These are phyloP conservation scores for Bombylius discolor DNA, from an alignment of 2,888 invertebrate species.

Conservation along the genomic window DNA sequence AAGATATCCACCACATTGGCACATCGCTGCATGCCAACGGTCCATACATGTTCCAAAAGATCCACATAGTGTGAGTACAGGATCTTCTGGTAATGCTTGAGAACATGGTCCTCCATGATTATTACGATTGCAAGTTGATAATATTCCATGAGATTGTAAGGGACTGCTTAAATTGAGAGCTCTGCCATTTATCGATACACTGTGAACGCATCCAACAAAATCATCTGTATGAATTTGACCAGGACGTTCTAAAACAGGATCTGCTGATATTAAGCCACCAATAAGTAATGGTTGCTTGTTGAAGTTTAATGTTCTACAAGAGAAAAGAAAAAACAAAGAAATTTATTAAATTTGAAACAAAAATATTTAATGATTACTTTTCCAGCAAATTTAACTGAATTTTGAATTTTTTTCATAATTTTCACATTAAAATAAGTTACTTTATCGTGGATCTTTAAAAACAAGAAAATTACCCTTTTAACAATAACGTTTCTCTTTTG, in stretches of 20 bases:
- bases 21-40: conserved; percentile 66
- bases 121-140: conserved; percentile 61
- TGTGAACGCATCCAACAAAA: conserved; percentile 86
- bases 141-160: conserved; percentile 55
- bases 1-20: conserved; percentile 53
- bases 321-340: conserved; percentile 5
- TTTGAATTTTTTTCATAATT: no score
- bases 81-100: conserved; percentile 28
- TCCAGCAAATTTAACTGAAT: no score
- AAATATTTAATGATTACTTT: no score
- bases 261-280: conserved; percentile 73
- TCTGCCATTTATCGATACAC: conserved; percentile 77
- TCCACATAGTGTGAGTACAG: conserved; percentile 41
- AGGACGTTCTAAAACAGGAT: conserved; percentile 75
- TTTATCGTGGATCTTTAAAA: no score
- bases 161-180: conserved; percentile 69
- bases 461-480: no score
- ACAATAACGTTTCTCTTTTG: no score
- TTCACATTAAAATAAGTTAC: no score
- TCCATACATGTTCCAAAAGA: conserved; percentile 64
- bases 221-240: conserved; percentile 87
- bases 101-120: conserved; percentile 53
- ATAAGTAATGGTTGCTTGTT: conserved; percentile 76
- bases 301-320: conserved; percentile 74
- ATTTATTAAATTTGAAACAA: not conserved